These are phyloP conservation scores for Heliconius nattereri DNA, from an alignment of 1,140 invertebrate species.

Conservation along the genomic window DNA sequence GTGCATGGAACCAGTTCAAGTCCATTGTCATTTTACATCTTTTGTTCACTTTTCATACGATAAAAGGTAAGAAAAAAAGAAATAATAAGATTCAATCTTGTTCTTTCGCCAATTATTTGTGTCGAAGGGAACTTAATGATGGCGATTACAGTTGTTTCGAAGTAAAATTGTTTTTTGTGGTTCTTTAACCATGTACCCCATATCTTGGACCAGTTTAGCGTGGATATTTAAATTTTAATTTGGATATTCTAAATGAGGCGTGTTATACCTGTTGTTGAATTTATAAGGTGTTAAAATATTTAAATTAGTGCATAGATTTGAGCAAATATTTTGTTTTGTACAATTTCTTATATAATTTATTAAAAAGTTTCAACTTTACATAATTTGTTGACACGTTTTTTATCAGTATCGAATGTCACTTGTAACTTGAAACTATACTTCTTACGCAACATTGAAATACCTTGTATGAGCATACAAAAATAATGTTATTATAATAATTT, in stretches of 20 bases:
- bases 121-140: neutral
- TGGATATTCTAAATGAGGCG: neutral
- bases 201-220: neutral
- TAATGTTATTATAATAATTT: neutral
- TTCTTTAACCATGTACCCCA: neutral
- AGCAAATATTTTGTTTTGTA: neutral
- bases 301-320: neutral
- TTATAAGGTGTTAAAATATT: neutral
- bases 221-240: neutral
- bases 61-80: constrained; percentile 61
- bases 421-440: neutral
- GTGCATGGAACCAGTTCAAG: constrained; percentile 69
- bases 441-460: neutral
- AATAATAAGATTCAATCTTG: constrained; percentile 18
- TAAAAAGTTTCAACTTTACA: neutral
- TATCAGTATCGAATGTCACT: neutral
- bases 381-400: constrained; percentile 9
- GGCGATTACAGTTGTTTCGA: neutral
- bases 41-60: constrained; percentile 59
- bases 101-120: constrained; percentile 25
- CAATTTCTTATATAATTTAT: neutral
- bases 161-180: neutral
- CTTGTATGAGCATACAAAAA: neutral
- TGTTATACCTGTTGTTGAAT: too few species aligned
- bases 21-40: constrained; percentile 65